These are phyloP conservation scores for Orthochromis malagaraziensis DNA, from an alignment of 2,113 vertebrate genomes.

Conservation along the genomic window DNA sequence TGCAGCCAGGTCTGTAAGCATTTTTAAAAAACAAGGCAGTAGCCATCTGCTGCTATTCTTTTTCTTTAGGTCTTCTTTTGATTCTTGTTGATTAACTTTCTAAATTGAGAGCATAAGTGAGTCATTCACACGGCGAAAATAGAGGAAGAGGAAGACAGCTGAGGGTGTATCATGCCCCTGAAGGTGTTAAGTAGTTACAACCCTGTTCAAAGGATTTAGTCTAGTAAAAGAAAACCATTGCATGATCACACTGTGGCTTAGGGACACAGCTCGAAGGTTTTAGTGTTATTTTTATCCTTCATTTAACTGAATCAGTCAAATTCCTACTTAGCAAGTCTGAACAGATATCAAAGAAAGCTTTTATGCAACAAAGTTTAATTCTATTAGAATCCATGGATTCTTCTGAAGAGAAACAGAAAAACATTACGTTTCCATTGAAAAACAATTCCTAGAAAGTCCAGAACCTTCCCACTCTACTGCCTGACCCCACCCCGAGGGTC, in stretches of 20 bases:
- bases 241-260: background rate
- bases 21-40: slow-evolving; percentile 1
- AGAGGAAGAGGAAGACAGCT: slow-evolving; percentile 9
- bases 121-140: slow-evolving; percentile 30
- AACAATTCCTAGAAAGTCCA: slow-evolving; percentile 39
- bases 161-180: background rate
- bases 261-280: background rate
- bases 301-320: background rate
- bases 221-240: background rate
- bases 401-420: background rate
- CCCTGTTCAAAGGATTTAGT: background rate
- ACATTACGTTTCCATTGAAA: background rate
- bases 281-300: background rate
- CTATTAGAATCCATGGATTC: background rate
- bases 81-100: slow-evolving; percentile 26
- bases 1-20: background rate
- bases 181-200: slow-evolving; percentile 19
- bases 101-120: slow-evolving; percentile 33
- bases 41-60: slow-evolving; percentile 31
- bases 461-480: background rate
- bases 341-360: background rate
- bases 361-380: background rate
- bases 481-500: background rate
- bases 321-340: background rate
- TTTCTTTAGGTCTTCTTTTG: slow-evolving; percentile 4